phyloP scores from a whole-genome alignment of 2,113 vertebrate species.

The Cygnus buccinator region DNA sequence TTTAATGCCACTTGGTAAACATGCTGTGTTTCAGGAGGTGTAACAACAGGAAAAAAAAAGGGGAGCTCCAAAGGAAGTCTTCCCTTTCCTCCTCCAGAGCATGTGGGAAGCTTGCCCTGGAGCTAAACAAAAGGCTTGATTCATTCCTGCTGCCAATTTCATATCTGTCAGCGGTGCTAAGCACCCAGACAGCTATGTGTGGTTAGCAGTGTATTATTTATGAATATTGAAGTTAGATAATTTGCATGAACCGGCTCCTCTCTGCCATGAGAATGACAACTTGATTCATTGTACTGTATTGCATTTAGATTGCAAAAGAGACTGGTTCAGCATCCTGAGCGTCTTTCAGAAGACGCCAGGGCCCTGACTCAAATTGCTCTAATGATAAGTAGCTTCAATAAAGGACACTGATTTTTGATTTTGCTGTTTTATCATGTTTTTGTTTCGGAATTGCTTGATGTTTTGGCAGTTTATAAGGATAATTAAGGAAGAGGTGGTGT shows the following conservation, averaged over 20 bases:
- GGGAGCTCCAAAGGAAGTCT: background rate
- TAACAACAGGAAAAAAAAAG: background rate
- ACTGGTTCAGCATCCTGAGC: background rate
- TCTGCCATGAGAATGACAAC: rapidly evolving
- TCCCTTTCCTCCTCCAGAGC: background rate
- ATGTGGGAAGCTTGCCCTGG: background rate
- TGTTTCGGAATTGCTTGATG: background rate
- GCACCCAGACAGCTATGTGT: background rate
- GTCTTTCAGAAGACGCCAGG: rapidly evolving
- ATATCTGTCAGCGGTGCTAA: background rate
- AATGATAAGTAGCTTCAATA: background rate
- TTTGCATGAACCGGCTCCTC: rapidly evolving
- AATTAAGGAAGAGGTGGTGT: background rate
- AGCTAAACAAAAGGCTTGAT: background rate
- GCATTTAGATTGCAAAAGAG: background rate
- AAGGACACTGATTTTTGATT: rapidly evolving
- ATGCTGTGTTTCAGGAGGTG: background rate
- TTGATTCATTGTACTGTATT: rapidly evolving
- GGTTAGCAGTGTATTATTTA: background rate
- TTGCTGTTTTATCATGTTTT: background rate
- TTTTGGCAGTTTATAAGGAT: background rate
- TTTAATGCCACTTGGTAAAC: background rate
- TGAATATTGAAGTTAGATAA: background rate
- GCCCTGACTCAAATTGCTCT: rapidly evolving
- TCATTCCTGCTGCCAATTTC: background rate